Base-by-base conservation (phyloP, 2,797 vertebrate species). In the Zenarchopterus dispar region DNA sequence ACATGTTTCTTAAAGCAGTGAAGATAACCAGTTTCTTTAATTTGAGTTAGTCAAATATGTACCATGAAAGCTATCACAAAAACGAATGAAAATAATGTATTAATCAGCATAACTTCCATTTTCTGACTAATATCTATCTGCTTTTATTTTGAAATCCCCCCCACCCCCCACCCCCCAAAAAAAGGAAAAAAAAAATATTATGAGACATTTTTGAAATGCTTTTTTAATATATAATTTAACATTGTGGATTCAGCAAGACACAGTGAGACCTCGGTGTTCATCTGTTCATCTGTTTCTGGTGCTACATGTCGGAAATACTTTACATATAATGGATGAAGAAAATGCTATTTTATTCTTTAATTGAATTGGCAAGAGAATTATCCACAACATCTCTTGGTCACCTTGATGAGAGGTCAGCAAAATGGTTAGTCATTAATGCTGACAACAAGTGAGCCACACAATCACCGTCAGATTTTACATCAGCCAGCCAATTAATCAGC, bases 401-500 rank as follows among this genome's bases (percentile, higher is more conserved):
- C 67, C 76, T 80, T 70, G 52, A 52, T 31, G n/a, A 62, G 53
- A 77, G 49, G 56, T 70, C 72, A 53, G 54, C 31, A 58, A 58
- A 67, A 64, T n/a, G 63, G 48, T 68, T 24, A 42, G 59, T 69
- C 55, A 65, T 56, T 80, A 49, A 66, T 60, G 64, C 57, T 66
- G 65, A 59, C 70, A 70, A 67, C 44, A 60, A 61, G 62, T 46
- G 69, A 62, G 49, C 72, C 73, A 56, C 59, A 73, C 71, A 69
- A 51, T 75, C 74, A 43, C 62, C 61, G 54, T 66, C 54, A 39
- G 75, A 77, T 41, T 77, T 70, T 63, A 72, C 67, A 77, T 73
- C 73, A 78, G 74, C 59, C 48, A 62, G 59, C 66, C 77, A 74
- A 86, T 87, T 86, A 88, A 87, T 87, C 81, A 87, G 60, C 77